Percentiles rank a stretch among this genome's conserved stretches.
Evolutionary conservation across 2,797 vertebrate genomes (phyloP).

Genomic region (Simalia tracyae): DNA sequence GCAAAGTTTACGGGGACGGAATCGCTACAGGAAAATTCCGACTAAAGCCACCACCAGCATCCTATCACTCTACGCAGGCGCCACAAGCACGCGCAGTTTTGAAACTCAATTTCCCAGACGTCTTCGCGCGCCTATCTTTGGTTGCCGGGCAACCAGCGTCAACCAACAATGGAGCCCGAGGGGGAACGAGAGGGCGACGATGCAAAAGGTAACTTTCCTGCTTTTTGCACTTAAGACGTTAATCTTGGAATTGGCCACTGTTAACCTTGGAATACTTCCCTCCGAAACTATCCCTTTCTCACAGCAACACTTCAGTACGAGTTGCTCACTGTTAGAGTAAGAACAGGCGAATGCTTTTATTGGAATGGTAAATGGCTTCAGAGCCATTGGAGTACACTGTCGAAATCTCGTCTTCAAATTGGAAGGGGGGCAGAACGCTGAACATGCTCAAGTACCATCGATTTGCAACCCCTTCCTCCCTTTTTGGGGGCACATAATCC

Average conservation of each 20-base stretch:
- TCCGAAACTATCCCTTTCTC: neutral
- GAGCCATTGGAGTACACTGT: neutral
- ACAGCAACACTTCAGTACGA: neutral
- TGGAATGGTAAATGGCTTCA: neutral
- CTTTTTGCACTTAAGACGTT: neutral
- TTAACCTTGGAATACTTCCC: neutral
- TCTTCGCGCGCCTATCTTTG: neutral
- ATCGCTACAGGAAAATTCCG: neutral
- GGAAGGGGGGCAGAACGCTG: neutral
- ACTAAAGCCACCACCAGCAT: accelerated
- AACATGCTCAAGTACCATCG: neutral
- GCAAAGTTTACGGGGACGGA: neutral
- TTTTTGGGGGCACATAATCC: neutral
- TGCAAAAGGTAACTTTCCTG: constrained; percentile 38
- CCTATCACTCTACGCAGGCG: neutral
- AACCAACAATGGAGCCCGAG: constrained; percentile 42
- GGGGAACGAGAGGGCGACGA: neutral
- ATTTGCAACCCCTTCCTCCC: neutral
- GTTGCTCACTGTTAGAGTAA: neutral
- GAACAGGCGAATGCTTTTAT: neutral
- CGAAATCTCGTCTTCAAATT: neutral
- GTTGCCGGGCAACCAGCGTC: constrained; percentile 50
- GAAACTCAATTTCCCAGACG: neutral
- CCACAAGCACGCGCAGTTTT: accelerated
- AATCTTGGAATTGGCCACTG: neutral